Evolutionary conservation across 2,797 vertebrate species (phyloP).

Genomic region (Poecilia gillii): DNA sequence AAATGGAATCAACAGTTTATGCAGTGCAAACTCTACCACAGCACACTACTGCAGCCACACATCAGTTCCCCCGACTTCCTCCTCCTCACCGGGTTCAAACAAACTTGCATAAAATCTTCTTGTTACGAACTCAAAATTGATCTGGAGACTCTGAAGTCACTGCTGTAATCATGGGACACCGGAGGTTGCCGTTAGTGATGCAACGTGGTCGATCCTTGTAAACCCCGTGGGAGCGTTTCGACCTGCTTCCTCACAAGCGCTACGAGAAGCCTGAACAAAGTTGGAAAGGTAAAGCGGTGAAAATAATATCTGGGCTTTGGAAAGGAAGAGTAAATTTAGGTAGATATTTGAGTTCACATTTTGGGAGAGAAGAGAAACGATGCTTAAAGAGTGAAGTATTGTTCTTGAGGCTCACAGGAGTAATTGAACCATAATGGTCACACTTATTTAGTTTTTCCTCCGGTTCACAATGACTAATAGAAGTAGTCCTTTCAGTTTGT

Average conservation of each 20-base stretch:
- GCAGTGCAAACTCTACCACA: not conserved
- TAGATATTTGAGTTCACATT: slow-evolving; percentile 10
- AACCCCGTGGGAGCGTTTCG: not conserved
- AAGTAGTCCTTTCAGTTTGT: slow-evolving; percentile 44
- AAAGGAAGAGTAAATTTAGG: not conserved
- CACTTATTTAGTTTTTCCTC: slow-evolving; percentile 46
- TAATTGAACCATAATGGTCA: slow-evolving; percentile 45
- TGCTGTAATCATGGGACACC: not conserved
- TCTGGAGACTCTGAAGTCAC: not conserved
- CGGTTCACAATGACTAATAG: slow-evolving; percentile 48
- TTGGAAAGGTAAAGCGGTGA: not conserved
- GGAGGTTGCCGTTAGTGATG: not conserved
- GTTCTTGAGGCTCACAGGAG: slow-evolving; percentile 41
- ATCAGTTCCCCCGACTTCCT: not conserved
- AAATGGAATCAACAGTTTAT: not conserved
- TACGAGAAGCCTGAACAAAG: not conserved
- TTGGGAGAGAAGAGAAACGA: slow-evolving; percentile 19
- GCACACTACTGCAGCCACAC: not conserved
- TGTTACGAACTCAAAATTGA: not conserved
- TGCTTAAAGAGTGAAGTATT: slow-evolving; percentile 30
- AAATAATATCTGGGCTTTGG: not conserved
- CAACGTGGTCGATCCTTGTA: not conserved
- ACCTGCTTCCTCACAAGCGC: not conserved
- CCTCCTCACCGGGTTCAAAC: not conserved
- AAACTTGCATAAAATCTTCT: not conserved